Percentiles rank a stretch among this genome's conserved stretches.
Evolutionary conservation across 2,888 invertebrate species (phyloP).

Genomic region (Morpho helenor): DNA sequence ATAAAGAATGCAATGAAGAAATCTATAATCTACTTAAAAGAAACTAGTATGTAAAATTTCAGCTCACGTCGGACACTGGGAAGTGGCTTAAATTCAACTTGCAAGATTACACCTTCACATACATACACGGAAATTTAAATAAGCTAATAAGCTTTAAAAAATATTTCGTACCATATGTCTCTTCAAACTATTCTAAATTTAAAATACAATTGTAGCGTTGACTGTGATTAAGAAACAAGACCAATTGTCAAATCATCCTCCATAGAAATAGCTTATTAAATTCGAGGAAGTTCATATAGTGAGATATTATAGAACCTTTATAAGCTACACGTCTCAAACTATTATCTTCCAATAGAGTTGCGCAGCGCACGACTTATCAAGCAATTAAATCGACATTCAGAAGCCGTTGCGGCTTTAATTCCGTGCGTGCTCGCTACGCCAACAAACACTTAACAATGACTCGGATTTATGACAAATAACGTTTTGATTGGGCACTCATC

Average conservation of each 20-base stretch:
- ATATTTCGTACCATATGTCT: not conserved
- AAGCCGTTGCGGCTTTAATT: slow-evolving; percentile 70
- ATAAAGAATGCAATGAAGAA: too few relatives aligned
- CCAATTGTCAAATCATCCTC: not conserved
- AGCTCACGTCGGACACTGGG: too few relatives aligned
- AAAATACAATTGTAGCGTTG: too few relatives aligned
- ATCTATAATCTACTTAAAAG: too few relatives aligned
- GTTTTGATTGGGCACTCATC: slow-evolving; percentile 64
- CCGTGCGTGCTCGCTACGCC: slow-evolving; percentile 55
- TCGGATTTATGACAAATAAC: slow-evolving; percentile 75
- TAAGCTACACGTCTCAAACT: slow-evolving; percentile 66
- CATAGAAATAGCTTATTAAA: slow-evolving; percentile 5
- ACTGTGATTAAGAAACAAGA: not conserved
- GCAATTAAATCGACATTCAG: slow-evolving; percentile 79
- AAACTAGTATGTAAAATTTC: too few relatives aligned
- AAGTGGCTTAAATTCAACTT: too few relatives aligned
- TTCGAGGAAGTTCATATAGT: slow-evolving; percentile 15
- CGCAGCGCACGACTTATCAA: slow-evolving; percentile 69
- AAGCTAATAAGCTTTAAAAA: not conserved
- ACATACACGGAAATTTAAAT: not conserved
- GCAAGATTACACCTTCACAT: too few relatives aligned
- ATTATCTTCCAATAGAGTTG: slow-evolving; percentile 73
- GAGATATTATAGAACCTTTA: slow-evolving; percentile 43
- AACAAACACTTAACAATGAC: slow-evolving; percentile 72
- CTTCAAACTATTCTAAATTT: not conserved